Evolutionary conservation across 2,797 vertebrate genomes (phyloP), one percentile per base, ranked within the genome.

Genomic region (Diplodus sargus): DNA sequence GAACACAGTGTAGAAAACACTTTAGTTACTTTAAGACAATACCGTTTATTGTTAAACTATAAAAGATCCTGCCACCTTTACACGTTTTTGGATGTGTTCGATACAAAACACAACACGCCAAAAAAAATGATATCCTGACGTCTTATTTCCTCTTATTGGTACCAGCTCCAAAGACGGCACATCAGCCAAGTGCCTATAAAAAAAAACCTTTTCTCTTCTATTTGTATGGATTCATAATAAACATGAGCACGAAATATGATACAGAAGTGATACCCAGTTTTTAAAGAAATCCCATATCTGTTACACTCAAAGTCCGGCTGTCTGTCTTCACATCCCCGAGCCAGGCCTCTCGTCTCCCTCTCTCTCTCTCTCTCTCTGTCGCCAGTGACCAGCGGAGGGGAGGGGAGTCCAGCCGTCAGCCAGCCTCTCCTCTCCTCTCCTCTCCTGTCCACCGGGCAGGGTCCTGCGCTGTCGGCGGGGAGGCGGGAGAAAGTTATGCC

Each of bases 401-500:
- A 74, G 84, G 91, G 90, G 85, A 76, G 87, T 90, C 73, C 88
- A 85, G 90, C 90, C 70, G 54, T 54, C 77, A 87, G 71, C 70
- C 34, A 25, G 75, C 70, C 69, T 79, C 84, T 34, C 70, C 69
- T 79, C 84, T 34, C 70, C 69, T 79, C 84, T 58, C 82, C 73
- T 82, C 78, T 76, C 76, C 87, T 79, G 90, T 91, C 86, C 90
- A 87, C 84, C 62, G 57, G 83, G 86, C 85, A 78, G 86, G 81
- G 84, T 87, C 88, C 84, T 90, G 93, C 63, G 92, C 93, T 90
- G 89, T 90, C 87, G 89, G 84, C 90, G 72, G 89, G 92, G 92
- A 85, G 61, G 85, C 72, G 3, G 84, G 85, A 87, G 89, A 91
- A 97, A 97, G 95, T 97, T 97, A 88, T 76, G 67, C 95, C 95